phyloP scores from a whole-genome alignment of 2,888 invertebrate species.

The Apotomis capreana region DNA sequence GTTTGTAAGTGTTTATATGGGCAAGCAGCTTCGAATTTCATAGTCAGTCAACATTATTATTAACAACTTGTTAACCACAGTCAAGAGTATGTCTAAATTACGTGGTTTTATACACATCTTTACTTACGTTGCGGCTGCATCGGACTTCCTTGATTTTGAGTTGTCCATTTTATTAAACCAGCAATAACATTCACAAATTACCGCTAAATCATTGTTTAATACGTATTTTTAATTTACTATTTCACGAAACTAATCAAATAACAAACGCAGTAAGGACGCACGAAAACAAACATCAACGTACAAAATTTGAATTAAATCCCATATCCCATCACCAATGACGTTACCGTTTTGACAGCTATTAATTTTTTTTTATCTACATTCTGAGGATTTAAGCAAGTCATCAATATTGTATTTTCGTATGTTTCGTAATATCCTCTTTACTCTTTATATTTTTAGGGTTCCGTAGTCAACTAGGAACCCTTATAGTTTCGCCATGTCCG shows the following conservation, averaged over 20 bases:
- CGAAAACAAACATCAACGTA: slow-evolving; percentile 34
- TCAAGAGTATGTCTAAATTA: not conserved
- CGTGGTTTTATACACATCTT: slow-evolving; percentile 1
- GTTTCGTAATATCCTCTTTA: too few species aligned
- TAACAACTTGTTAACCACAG: too few species aligned
- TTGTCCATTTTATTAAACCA: slow-evolving; percentile 62
- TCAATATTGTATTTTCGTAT: not conserved
- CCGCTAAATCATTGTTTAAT: slow-evolving; percentile 18
- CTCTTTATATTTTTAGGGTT: too few species aligned
- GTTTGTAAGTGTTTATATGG: too few species aligned
- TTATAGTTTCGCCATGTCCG: too few species aligned
- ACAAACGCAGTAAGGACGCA: not conserved
- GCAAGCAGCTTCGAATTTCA: too few species aligned
- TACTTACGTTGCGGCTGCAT: slow-evolving; percentile 69
- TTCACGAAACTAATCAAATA: slow-evolving; percentile 12
- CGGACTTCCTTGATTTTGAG: slow-evolving; percentile 60
- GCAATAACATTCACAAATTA: slow-evolving; percentile 17
- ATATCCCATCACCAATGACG: too few species aligned
- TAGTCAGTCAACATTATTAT: too few species aligned
- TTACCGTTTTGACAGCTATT: slow-evolving; percentile 29
- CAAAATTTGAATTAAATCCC: slow-evolving; percentile 30
- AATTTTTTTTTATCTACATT: slow-evolving; percentile 2
- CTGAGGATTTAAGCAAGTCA: slow-evolving; percentile 5
- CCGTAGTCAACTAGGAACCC: too few species aligned
- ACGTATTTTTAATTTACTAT: not conserved